Evolutionary conservation across 2,797 vertebrate genomes (phyloP).

Genomic region (Chrosomus eos): DNA sequence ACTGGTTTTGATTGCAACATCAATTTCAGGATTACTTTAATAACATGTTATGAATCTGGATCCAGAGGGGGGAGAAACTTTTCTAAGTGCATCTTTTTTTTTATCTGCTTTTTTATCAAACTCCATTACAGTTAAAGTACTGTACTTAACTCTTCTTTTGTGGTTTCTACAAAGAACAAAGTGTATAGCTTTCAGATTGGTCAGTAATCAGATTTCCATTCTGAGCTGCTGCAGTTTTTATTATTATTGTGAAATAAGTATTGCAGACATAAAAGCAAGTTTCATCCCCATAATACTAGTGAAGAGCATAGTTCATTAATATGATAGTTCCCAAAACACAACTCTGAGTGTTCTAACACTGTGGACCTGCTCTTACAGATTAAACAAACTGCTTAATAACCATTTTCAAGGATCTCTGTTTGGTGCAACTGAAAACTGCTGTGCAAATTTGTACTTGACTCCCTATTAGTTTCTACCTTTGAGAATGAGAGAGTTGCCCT

Average conservation of each 20-base stretch:
- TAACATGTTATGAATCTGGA: slow-evolving; percentile 1
- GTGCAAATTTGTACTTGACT: neutral
- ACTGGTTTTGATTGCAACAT: slow-evolving; percentile 1
- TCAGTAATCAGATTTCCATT: neutral
- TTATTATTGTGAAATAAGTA: neutral
- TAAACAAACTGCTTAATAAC: slow-evolving; percentile 13
- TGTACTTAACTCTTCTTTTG: neutral
- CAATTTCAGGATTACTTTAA: slow-evolving; percentile 1
- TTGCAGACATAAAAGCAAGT: neutral
- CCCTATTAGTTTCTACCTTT: slow-evolving; percentile 2
- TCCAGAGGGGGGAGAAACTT: neutral
- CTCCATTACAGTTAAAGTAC: neutral
- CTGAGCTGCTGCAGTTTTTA: neutral
- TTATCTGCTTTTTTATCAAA: neutral
- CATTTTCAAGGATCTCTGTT: neutral
- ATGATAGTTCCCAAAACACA: neutral
- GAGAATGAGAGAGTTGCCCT: neutral
- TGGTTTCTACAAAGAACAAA: neutral
- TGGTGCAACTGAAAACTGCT: neutral
- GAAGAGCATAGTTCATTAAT: neutral
- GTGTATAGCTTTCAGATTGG: neutral
- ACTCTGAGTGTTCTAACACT: neutral
- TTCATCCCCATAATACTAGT: neutral
- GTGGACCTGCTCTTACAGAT: neutral
- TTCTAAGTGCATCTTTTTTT: neutral